phyloP scores from a whole-genome alignment of 2,888 invertebrate genomes.

The Apoda limacodes region DNA sequence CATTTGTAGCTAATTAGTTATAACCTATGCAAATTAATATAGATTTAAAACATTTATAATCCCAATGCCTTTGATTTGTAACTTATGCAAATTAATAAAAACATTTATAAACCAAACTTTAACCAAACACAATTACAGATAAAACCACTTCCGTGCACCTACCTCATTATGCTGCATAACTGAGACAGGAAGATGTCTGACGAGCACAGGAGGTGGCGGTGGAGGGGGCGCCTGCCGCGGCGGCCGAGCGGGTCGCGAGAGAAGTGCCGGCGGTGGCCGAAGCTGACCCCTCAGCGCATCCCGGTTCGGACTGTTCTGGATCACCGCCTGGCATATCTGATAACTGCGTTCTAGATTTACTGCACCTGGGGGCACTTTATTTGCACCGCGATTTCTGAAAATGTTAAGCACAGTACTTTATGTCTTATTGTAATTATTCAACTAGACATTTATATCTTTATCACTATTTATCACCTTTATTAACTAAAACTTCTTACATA shows the following conservation, averaged over 20 bases:
- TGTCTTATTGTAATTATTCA: background rate
- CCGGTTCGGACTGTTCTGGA: constrained; percentile 93
- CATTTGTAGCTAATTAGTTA: no score
- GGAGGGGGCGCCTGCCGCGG: constrained; percentile 44
- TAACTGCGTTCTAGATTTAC: constrained; percentile 95
- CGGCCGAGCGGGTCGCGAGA: constrained; percentile 58
- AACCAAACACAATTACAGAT: no score
- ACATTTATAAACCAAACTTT: no score
- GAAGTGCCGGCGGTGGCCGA: constrained; percentile 85
- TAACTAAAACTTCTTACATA: no score
- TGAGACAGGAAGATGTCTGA: constrained; percentile 73
- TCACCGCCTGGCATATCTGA: constrained; percentile 93
- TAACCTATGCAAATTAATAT: no score
- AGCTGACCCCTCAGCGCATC: constrained; percentile 88
- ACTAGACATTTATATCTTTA: no score
- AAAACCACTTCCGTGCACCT: no score
- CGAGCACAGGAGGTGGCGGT: constrained; percentile 51
- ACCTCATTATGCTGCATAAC: constrained; percentile 63
- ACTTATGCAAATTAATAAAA: no score
- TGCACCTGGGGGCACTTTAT: constrained; percentile 88
- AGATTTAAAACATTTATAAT: no score
- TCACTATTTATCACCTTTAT: no score
- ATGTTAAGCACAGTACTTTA: background rate
- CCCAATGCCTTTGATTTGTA: no score
- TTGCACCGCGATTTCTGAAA: constrained; percentile 70